These are phyloP conservation scores for Acrocephalus scirpaceus DNA, from an alignment of 2,797 vertebrate species.

Conservation along the genomic window DNA sequence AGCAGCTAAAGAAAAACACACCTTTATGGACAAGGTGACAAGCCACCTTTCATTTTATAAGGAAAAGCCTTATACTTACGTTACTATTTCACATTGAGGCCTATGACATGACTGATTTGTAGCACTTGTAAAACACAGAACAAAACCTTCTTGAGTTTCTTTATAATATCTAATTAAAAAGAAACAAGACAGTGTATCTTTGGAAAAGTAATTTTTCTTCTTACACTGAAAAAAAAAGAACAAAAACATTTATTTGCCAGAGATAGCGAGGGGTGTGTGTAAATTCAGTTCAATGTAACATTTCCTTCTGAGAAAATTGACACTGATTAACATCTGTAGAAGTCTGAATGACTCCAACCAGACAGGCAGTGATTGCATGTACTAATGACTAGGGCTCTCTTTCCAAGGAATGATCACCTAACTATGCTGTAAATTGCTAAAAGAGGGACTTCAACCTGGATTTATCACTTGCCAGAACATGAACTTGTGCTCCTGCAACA, in stretches of 20 bases:
- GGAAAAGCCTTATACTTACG: background rate
- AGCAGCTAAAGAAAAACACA: constrained; percentile 26
- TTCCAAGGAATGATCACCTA: background rate
- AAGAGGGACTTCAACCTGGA: constrained; percentile 23
- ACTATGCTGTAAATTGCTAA: background rate
- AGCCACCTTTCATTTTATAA: background rate
- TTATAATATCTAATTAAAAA: background rate
- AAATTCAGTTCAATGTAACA: background rate
- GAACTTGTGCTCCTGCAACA: background rate
- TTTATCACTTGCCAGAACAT: constrained; percentile 2
- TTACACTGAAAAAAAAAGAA: background rate
- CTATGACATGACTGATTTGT: background rate
- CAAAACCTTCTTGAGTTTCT: background rate
- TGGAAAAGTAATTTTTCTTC: background rate
- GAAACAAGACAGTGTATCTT: background rate
- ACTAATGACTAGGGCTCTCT: background rate
- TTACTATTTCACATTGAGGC: background rate
- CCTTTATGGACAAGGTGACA: background rate
- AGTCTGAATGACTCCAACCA: background rate
- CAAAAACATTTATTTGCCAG: background rate
- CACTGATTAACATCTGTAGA: background rate
- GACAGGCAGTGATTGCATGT: background rate
- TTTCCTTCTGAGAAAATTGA: constrained; percentile 5
- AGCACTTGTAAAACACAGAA: background rate
- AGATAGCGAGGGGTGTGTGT: background rate